Evolutionary conservation across 1,140 invertebrate species (phyloP).

Genomic region (Conus betulinus): DNA sequence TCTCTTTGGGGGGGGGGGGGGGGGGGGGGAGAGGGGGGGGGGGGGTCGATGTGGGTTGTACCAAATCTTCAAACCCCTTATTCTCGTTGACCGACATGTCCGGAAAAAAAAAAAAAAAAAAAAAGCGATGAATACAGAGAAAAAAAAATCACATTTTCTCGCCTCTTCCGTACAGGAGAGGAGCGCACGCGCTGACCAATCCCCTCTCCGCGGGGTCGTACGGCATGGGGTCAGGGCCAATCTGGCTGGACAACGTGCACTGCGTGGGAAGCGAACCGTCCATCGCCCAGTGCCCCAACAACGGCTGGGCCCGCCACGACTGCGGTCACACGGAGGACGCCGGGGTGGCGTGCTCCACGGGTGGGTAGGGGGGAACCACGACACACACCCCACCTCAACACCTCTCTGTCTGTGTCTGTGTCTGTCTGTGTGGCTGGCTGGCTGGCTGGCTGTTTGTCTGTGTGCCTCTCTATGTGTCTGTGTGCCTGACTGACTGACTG

Average conservation of each 20-base stretch:
- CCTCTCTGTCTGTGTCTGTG: too few relatives aligned
- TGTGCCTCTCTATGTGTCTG: too few relatives aligned
- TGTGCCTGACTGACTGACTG: too few relatives aligned
- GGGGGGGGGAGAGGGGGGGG: too few relatives aligned
- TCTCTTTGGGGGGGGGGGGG: too few relatives aligned
- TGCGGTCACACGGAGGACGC: conserved; percentile 44
- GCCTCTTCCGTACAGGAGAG: not conserved
- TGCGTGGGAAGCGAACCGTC: conserved; percentile 34
- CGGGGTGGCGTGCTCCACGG: conserved; percentile 27
- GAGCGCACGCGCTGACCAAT: not conserved
- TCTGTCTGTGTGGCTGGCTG: too few relatives aligned
- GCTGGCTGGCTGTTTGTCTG: too few relatives aligned
- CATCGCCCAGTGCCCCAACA: conserved; percentile 21
- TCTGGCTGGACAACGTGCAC: conserved; percentile 44
- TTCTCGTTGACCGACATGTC: not conserved
- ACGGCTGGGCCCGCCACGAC: conserved; percentile 39
- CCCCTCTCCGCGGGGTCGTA: not conserved
- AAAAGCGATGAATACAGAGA: too few relatives aligned
- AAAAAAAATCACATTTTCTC: not conserved
- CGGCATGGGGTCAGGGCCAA: conserved; percentile 33
- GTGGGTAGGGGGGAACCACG: not conserved
- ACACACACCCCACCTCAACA: too few relatives aligned
- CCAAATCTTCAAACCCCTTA: too few relatives aligned
- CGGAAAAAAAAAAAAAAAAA: too few relatives aligned
- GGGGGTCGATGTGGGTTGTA: too few relatives aligned